Evolutionary conservation across 2,113 vertebrate genomes (phyloP).

Genomic region (Corythaeola cristata): DNA sequence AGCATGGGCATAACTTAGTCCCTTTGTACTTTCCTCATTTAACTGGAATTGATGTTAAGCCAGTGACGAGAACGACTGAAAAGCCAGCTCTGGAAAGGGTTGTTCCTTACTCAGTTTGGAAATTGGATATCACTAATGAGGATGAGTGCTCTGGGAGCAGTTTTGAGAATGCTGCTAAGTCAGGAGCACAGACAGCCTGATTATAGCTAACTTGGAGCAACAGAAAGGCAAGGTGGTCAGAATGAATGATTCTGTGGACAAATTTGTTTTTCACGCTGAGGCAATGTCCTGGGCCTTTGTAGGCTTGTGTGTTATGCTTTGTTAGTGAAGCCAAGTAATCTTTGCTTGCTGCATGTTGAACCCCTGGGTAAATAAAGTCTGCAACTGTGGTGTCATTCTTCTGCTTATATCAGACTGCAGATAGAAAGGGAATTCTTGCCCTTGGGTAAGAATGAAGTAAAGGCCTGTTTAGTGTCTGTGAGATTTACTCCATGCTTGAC

Average conservation of each 20-base stretch:
- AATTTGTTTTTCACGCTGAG: neutral
- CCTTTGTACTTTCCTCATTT: neutral
- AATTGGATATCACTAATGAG: neutral
- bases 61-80: neutral
- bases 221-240: neutral
- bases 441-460: neutral
- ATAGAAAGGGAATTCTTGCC: neutral
- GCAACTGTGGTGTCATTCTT: neutral
- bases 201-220: neutral
- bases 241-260: neutral
- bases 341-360: neutral
- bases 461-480: neutral
- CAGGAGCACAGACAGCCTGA: neutral
- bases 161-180: neutral
- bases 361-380: neutral
- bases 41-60: neutral
- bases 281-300: neutral
- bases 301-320: neutral
- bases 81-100: neutral
- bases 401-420: neutral
- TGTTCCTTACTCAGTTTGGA: neutral
- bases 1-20: neutral
- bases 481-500: neutral
- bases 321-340: neutral
- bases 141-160: constrained; percentile 21